Percentiles rank a stretch among this genome's conserved stretches.
Conservation (phyloP, 1,140 invertebrate species). For the Lethocerus indicus region DNA sequence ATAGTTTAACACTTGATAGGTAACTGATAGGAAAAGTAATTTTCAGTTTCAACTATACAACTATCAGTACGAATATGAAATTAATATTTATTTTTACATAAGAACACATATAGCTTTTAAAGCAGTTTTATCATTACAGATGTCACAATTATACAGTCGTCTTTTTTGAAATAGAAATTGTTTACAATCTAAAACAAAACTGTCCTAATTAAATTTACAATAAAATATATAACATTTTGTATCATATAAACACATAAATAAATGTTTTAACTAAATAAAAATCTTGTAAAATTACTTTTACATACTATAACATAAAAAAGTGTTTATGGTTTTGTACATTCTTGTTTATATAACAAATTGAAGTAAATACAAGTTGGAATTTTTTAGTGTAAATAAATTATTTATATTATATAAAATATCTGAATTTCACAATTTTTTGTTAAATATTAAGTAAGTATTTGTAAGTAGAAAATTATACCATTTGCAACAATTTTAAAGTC, state of each 20-base stretch:
- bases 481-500: background rate
- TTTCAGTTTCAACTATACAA: background rate
- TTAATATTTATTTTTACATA: background rate
- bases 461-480: background rate
- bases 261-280: conserved; percentile 14
- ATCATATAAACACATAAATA: conserved; percentile 16
- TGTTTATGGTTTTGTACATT: conserved; percentile 15
- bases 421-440: conserved; percentile 1
- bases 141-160: background rate
- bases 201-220: conserved; percentile 14
- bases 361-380: conserved; percentile 1
- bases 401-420: background rate
- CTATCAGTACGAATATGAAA: background rate
- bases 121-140: background rate
- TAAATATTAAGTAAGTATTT: background rate
- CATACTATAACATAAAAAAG: conserved; percentile 9
- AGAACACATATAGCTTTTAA: conserved; percentile 12
- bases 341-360: conserved; percentile 1
- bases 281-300: conserved; percentile 12
- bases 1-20: background rate
- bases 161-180: background rate
- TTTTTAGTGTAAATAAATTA: background rate
- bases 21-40: background rate
- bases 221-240: conserved; percentile 14
- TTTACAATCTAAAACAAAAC: conserved; percentile 4